These are phyloP conservation scores for Drosophila diplacantha DNA, from an alignment of 2,888 invertebrate genomes.

Conservation along the genomic window DNA sequence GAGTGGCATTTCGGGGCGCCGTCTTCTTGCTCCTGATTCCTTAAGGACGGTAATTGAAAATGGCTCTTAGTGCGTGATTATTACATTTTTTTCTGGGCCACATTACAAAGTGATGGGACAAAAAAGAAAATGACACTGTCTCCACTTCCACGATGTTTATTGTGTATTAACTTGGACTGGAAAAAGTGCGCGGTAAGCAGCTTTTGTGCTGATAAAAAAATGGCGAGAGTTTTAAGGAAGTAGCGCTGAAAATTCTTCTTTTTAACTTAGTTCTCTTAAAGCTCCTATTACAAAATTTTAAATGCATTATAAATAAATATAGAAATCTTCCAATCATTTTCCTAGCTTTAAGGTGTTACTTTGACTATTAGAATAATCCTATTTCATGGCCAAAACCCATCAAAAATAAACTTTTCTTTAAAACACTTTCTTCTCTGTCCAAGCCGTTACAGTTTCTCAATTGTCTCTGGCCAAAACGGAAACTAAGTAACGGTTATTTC, in stretches of 20 bases:
- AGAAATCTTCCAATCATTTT: neutral
- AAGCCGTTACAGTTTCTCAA: conserved; percentile 23
- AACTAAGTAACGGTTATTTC: conserved; percentile 56
- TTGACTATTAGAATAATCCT: conserved; percentile 11
- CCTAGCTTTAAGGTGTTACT: conserved; percentile 10
- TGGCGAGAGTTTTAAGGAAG: neutral
- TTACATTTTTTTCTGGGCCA: conserved; percentile 51
- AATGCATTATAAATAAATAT: neutral
- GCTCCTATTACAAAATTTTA: neutral
- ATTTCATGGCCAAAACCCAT: conserved; percentile 35
- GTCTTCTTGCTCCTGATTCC: conserved; percentile 22
- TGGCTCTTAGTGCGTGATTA: conserved; percentile 67
- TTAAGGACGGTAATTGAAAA: conserved; percentile 64
- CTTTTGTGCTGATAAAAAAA: conserved; percentile 48
- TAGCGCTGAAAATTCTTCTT: neutral
- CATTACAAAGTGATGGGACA: conserved; percentile 52
- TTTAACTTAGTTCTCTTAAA: neutral
- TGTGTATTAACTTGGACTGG: conserved; percentile 44
- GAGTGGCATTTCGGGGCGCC: conserved; percentile 26
- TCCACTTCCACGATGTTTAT: conserved; percentile 43
- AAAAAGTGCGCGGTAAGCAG: conserved; percentile 61
- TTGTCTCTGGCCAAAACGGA: conserved; percentile 46
- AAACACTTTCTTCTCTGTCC: conserved; percentile 29
- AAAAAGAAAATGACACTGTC: conserved; percentile 23
- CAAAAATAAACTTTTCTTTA: conserved; percentile 44